phyloP scores from a whole-genome alignment of 2,888 invertebrate species.

The Buathra laborator region DNA sequence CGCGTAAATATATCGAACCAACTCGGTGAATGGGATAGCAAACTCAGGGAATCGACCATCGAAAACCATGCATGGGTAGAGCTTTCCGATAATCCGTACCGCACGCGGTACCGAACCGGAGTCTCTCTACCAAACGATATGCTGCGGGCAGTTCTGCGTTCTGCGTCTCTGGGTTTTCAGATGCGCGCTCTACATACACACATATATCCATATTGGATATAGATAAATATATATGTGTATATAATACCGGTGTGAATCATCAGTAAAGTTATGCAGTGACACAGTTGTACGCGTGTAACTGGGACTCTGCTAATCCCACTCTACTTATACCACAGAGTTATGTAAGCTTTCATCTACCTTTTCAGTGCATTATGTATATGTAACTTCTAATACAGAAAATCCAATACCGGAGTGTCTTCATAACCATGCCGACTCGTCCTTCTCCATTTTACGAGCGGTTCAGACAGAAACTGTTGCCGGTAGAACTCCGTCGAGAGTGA shows the following conservation, averaged over 20 bases:
- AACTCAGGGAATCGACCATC: constrained; percentile 40
- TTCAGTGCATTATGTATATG: neutral
- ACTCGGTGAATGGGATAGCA: constrained; percentile 44
- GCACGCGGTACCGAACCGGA: constrained; percentile 31
- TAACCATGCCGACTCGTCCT: neutral
- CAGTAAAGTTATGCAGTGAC: neutral
- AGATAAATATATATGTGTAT: neutral
- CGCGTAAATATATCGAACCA: constrained; percentile 1
- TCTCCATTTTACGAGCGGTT: neutral
- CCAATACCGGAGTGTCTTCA: neutral
- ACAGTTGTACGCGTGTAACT: too few relatives aligned
- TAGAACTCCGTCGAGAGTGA: neutral
- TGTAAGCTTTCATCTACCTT: neutral
- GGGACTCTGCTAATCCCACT: too few relatives aligned
- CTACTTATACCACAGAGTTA: too few relatives aligned
- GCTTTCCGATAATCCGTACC: constrained; percentile 52
- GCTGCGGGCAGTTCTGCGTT: neutral
- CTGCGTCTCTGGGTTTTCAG: neutral
- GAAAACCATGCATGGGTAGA: constrained; percentile 34
- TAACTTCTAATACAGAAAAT: neutral
- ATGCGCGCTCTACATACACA: constrained; percentile 1
- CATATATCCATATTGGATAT: constrained; percentile 1
- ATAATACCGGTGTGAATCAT: too few relatives aligned
- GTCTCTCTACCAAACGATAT: constrained; percentile 35
- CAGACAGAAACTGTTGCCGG: neutral